Percentiles rank a stretch among this genome's conserved stretches.
Conservation (phyloP, 2,113 vertebrate genomes). For the Numenius arquata region DNA sequence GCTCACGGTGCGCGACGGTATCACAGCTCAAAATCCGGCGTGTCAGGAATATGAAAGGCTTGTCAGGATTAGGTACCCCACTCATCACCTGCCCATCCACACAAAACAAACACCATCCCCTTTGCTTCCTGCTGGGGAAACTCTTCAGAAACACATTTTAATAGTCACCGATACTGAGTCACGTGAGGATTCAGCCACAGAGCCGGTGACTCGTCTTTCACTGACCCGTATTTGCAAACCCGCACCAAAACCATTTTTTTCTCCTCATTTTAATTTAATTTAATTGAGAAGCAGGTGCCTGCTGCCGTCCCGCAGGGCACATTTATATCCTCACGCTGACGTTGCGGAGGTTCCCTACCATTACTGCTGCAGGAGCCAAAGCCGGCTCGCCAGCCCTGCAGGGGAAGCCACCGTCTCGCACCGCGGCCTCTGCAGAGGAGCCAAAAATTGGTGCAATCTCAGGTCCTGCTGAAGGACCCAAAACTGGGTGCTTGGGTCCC, state of each 20-base stretch:
- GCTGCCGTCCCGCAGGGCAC: background rate
- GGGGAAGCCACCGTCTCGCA: background rate
- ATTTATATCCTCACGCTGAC: background rate
- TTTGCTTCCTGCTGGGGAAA: background rate
- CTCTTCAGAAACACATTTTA: background rate
- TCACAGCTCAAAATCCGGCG: background rate
- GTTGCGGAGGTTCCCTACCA: background rate
- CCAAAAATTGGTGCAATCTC: background rate
- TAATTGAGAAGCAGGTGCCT: slow-evolving; percentile 27
- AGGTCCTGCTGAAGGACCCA: background rate
- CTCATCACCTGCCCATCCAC: background rate
- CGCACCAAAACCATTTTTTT: background rate
- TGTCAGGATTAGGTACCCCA: background rate
- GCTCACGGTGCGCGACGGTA: background rate
- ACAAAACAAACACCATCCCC: background rate
- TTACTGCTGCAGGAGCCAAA: background rate
- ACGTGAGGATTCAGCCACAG: background rate
- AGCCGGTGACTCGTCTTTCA: fast-evolving
- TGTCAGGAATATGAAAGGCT: fast-evolving
- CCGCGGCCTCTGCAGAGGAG: fast-evolving
- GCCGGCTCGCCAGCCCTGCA: background rate
- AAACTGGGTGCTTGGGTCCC: background rate
- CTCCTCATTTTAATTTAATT: background rate
- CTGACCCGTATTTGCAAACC: background rate
- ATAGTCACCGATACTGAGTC: background rate